phyloP scores from a whole-genome alignment of 2,888 invertebrate genomes.

The Empis livida region DNA sequence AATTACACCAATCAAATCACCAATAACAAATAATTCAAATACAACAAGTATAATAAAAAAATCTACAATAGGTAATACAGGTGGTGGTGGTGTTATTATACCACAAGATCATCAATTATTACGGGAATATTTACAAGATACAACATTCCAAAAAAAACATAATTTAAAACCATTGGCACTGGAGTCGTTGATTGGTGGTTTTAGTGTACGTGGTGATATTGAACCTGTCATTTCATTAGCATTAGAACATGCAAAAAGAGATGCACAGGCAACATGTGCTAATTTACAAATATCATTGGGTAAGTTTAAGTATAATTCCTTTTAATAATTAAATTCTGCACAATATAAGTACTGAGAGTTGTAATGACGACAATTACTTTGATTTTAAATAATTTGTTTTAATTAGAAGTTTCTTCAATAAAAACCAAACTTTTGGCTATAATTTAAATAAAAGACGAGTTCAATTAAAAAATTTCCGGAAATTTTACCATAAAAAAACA shows the following conservation, averaged over 20 bases:
- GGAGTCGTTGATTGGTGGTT: constrained; percentile 42
- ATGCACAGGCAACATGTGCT: constrained; percentile 72
- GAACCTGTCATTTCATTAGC: constrained; percentile 74
- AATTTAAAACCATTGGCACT: constrained; percentile 68
- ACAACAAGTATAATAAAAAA: constrained; percentile 7
- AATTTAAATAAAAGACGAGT: too few species aligned
- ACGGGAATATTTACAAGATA: constrained; percentile 69
- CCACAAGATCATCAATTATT: constrained; percentile 58
- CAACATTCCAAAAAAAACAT: constrained; percentile 71
- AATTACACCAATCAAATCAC: not conserved
- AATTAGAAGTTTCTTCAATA: too few species aligned
- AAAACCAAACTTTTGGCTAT: too few species aligned
- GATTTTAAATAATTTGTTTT: too few species aligned
- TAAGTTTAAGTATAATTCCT: too few species aligned
- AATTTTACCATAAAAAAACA: too few species aligned
- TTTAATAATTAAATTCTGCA: too few species aligned
- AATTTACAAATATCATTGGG: constrained; percentile 80
- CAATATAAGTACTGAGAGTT: too few species aligned
- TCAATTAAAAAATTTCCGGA: too few species aligned
- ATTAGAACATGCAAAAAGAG: constrained; percentile 73
- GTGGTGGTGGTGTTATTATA: too few species aligned
- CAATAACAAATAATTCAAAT: not conserved
- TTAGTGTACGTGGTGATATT: constrained; percentile 57
- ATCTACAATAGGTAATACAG: constrained; percentile 13
- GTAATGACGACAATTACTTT: too few species aligned